Evolutionary conservation across 1,140 invertebrate genomes (phyloP), one percentile per base, ranked within the genome.

Genomic region (Microplitis demolitor): DNA sequence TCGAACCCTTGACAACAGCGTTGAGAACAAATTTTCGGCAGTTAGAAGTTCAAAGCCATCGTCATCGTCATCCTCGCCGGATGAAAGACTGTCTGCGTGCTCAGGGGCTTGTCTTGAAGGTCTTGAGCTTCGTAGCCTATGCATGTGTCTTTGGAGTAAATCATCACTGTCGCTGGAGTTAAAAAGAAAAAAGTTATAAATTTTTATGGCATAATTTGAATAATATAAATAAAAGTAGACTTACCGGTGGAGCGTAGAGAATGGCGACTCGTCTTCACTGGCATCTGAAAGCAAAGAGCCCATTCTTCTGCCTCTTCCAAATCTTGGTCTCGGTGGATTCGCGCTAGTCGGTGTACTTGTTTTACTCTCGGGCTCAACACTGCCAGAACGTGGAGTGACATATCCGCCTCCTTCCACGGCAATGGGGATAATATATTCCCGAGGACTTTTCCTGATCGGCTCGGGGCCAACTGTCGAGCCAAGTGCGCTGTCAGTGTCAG

Each of bases 371-470:
- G 92, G 92, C 81, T 94, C 93, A 31, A 93, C 87, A 78, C 92
- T 94, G 71, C 91, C 91, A 61, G 92, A 92, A 31, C 92, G 87
- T 13, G 94, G 94, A 16, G 93, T 96, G 31, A 95, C 92, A 80
- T 93, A 95, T 64, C 94, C 94, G 72, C 94, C 94, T 72, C 94
- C 94, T 87, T 96, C 95, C 54, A 96, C 91, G 13, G 94, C 93
- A 78, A 97, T 96, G 0, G 95, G 95, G 85, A 97, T 96, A 79
- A 97, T 96, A 77, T 95, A 96, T 85, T 97, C 95, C 14, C 95
- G 87, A 8, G 94, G 94, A 67, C 93, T 95, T 86, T 96, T 96
- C 78, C 93, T 92, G 76, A 95, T 95, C 1, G 93, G 93, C 81
- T 96, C 91, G 6, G 88, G 87, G 39, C 87, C 91, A 31, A 90